Base-by-base conservation (phyloP, 1,140 invertebrate species). In the Adoxophyes honmai region DNA sequence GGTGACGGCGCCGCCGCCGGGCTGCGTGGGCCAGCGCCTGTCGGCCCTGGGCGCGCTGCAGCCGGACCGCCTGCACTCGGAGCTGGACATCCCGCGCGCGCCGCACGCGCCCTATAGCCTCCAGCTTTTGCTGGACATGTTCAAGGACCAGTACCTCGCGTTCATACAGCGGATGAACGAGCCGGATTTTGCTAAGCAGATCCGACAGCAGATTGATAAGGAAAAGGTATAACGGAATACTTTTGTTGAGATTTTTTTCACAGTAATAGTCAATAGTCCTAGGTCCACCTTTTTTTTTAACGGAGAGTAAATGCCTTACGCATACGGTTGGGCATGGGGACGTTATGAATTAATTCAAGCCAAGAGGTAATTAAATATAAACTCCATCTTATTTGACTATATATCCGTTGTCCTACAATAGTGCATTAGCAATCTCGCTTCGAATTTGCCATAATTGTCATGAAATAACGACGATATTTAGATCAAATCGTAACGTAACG, bases 1-100 rank as follows among this genome's bases (percentile, higher is more conserved):
- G 85, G 85, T 83, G 66, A 88, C 85, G 36, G 78, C 78, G 11
- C 95, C 96, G 11, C 95, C 96, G 11, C 96, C 95, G 10, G 96
- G 96, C 37, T 97, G 95, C 71, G 94, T 98, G 37, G 96, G 97
- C 80, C 96, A 97, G 81, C 96, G 96, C 68, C 86, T 98, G 36
- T 96, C 95, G 7, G 93, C 93, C 11, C 82, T 96, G 34, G 93
- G 92, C 53, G 90, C 90, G 69, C 90, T 87, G 44, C 83, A 92
- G 61, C 88, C 91, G 6, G 90, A 91, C 16, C 91, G 92, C 38
- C 90, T 94, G 53, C 95, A 97, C 77, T 92, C 94, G 59, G 96
- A 97, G 89, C 86, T 96, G 65, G 94, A 95, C 64, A 95, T 96
- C 78, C 94, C 95, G 34, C 86, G 91, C 37, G 93, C 94, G 62